A percentile compares a stretch with the other conserved stretches of the same genome.
Evolutionary conservation across 2,113 vertebrate genomes (phyloP).

Genomic region (Lichenostomus cassidix): DNA sequence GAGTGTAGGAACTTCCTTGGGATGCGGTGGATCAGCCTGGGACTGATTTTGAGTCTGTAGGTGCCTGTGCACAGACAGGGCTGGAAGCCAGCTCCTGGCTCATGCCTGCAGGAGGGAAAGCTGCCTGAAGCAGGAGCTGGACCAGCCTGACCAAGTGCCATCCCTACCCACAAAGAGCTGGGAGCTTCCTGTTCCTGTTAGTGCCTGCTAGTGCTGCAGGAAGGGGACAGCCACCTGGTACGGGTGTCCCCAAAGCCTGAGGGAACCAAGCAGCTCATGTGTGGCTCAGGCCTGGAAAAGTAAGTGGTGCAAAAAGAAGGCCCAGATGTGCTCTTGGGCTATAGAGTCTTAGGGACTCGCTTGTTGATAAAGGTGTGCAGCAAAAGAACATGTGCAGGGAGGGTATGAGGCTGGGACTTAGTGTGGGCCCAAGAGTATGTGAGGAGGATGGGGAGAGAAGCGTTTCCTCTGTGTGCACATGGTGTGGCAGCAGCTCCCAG

Average conservation of each 20-base stretch:
- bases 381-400: neutral
- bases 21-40: neutral
- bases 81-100: neutral
- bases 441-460: neutral
- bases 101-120: neutral
- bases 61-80: neutral
- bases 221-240: neutral
- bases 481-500: neutral
- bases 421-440: neutral
- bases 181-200: neutral
- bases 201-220: neutral
- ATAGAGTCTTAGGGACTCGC: neutral
- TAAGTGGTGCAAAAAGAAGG: neutral
- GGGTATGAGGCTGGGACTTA: neutral
- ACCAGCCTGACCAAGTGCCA: neutral
- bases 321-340: neutral
- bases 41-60: neutral
- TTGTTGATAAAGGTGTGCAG: neutral
- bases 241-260: neutral
- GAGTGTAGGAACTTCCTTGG: neutral
- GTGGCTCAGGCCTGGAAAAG: neutral
- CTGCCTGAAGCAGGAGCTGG: neutral
- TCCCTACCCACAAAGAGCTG: neutral
- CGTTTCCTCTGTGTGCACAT: rapidly evolving
- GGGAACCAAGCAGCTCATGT: neutral